Base-by-base conservation (phyloP, 2,888 invertebrate species). In the Dromius quadrimaculatus region DNA sequence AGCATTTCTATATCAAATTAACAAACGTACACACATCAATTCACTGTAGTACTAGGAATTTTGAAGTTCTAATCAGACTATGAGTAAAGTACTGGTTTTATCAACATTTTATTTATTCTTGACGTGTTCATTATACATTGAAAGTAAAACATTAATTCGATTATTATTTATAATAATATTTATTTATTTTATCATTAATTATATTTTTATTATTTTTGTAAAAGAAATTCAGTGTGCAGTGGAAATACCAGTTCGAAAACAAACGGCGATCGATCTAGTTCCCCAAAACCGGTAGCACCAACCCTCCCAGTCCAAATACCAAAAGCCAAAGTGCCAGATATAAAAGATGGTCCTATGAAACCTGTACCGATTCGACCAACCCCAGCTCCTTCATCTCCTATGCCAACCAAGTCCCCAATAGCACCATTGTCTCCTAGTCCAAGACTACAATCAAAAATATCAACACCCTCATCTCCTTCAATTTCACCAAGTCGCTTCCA, bases 101-200 rank as follows among this genome's bases (percentile, higher is more conserved):
- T n/a, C n/a, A n/a, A n/a, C n/a, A n/a, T n/a, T n/a, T n/a, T n/a
- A n/a, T n/a, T n/a, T n/a, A n/a, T n/a, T n/a, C n/a, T n/a, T n/a
- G n/a, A n/a, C n/a, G n/a, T n/a, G n/a, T n/a, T n/a, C n/a, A n/a
- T n/a, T n/a, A n/a, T n/a, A n/a, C n/a, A n/a, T n/a, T n/a, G n/a
- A n/a, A n/a, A n/a, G n/a, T n/a, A n/a, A n/a, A n/a, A n/a, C n/a
- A n/a, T n/a, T n/a, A n/a, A 38, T 38, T 38, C 15, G 15, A 43
- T 17, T 15, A 43, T 43, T 43, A 43, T 38, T 38, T 38, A 41
- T 41, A 2, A 41, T 41, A n/a, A n/a, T 41, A 6, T 22, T 23
- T 22, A 54, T 28, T 54, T 54, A 28, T 54, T 54, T 41, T 15
- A 4, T n/a, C n/a, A n/a, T n/a, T n/a, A n/a, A n/a, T n/a, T n/a